Percentiles rank a stretch among this genome's conserved stretches.
Conservation (phyloP, 2,888 invertebrate genomes). For the Argyra leucocephala region DNA sequence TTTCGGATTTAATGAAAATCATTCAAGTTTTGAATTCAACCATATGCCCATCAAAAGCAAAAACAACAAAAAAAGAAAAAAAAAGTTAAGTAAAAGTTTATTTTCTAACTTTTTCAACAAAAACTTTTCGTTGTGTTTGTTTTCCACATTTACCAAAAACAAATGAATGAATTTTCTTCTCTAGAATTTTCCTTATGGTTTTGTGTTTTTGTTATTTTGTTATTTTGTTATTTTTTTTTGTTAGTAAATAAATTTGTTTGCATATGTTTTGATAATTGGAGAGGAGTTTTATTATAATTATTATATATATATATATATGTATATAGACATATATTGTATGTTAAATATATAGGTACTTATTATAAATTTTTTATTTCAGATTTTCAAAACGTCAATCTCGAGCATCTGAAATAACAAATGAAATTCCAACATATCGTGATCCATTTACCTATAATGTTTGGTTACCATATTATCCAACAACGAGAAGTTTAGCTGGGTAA, state of each 20-base stretch:
- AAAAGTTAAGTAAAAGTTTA: background rate
- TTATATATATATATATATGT: background rate
- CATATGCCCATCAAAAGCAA: background rate
- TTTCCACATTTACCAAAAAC: too few relatives aligned
- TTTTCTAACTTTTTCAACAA: background rate
- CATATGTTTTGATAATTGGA: too few relatives aligned
- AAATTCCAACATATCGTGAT: slow-evolving; percentile 72
- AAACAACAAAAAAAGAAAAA: background rate
- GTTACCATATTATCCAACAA: slow-evolving; percentile 55
- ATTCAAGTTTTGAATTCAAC: background rate
- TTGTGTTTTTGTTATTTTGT: too few relatives aligned
- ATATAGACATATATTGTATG: too few relatives aligned
- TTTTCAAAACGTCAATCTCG: slow-evolving; percentile 81
- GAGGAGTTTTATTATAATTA: too few relatives aligned
- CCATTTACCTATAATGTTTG: slow-evolving; percentile 74
- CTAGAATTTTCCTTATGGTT: too few relatives aligned
- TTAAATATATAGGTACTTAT: background rate
- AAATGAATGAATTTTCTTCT: too few relatives aligned
- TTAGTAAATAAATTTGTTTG: too few relatives aligned
- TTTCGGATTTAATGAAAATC: too few relatives aligned
- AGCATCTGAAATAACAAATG: slow-evolving; percentile 77
- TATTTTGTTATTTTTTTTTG: too few relatives aligned
- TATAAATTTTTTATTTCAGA: slow-evolving; percentile 27
- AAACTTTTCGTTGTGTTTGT: background rate
- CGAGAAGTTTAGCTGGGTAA: slow-evolving; percentile 51